Evolutionary conservation across 2,797 vertebrate species (phyloP).

Genomic region (Dendrocincla fuliginosa): DNA sequence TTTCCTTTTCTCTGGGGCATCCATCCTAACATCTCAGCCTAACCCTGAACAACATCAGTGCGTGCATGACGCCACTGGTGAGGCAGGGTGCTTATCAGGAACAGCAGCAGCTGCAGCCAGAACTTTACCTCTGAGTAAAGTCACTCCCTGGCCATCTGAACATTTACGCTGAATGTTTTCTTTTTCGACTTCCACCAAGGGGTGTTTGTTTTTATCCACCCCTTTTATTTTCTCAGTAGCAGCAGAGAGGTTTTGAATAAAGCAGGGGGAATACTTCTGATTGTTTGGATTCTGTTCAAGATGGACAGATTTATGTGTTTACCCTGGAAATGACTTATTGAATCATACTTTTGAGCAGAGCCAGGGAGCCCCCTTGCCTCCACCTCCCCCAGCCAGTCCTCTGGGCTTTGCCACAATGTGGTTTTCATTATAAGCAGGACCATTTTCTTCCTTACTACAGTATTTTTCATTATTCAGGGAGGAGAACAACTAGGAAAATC

Average conservation of each 20-base stretch:
- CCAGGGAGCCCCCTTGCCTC: constrained; percentile 53
- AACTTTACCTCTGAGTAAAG: neutral
- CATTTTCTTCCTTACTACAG: constrained; percentile 29
- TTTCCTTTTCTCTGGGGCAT: neutral
- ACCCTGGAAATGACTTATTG: constrained; percentile 68
- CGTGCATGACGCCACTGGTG: neutral
- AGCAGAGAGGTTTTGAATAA: constrained; percentile 22
- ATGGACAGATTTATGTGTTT: constrained; percentile 59
- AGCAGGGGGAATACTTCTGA: constrained; percentile 38
- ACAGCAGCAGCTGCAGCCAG: neutral
- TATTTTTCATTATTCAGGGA: constrained; percentile 10
- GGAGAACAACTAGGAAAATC: neutral
- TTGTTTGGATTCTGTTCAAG: constrained; percentile 36
- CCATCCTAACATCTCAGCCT: neutral
- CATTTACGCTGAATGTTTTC: neutral
- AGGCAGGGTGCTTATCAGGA: neutral
- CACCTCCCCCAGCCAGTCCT: constrained; percentile 42
- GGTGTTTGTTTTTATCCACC: constrained; percentile 33
- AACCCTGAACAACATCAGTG: neutral
- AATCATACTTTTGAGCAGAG: constrained; percentile 57
- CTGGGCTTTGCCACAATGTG: constrained; percentile 48
- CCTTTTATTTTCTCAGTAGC: constrained; percentile 46
- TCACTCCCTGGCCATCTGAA: neutral
- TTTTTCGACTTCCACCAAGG: neutral
- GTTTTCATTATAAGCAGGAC: constrained; percentile 62